Conservation (phyloP, 2,888 invertebrate species). For the Proisotoma minuta region DNA sequence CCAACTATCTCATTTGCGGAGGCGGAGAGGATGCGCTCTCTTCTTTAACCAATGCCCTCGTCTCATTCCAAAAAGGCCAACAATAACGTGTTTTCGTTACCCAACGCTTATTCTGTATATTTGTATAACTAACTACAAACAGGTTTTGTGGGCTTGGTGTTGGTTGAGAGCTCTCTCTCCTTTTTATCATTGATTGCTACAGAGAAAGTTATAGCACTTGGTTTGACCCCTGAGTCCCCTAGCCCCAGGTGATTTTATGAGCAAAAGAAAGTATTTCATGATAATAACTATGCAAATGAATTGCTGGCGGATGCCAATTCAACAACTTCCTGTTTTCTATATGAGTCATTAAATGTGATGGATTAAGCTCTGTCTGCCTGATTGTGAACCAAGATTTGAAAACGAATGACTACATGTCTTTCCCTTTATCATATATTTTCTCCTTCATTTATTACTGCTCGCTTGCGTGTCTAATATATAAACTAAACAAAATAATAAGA, state of each 20-base stretch:
- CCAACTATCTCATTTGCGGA: not conserved
- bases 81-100: too few species aligned
- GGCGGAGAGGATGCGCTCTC: slow-evolving; percentile 12
- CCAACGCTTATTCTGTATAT: too few species aligned
- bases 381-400: not conserved
- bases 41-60: not conserved
- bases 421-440: too few species aligned
- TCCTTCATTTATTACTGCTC: too few species aligned
- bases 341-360: slow-evolving; percentile 16
- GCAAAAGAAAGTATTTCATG: slow-evolving; percentile 5
- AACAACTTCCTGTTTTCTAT: slow-evolving; percentile 7
- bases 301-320: slow-evolving; percentile 10
- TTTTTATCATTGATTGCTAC: not conserved
- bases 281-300: slow-evolving; percentile 12
- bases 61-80: too few species aligned
- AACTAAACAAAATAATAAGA: too few species aligned
- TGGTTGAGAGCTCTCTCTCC: too few species aligned
- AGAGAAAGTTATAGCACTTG: not conserved
- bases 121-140: too few species aligned
- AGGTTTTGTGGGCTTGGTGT: too few species aligned
- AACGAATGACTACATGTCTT: not conserved
- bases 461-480: too few species aligned
- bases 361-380: slow-evolving; percentile 3
- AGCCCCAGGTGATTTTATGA: not conserved
- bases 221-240: not conserved